phyloP scores from a whole-genome alignment of 2,888 invertebrate species.

The Drosophila atroscutellata region DNA sequence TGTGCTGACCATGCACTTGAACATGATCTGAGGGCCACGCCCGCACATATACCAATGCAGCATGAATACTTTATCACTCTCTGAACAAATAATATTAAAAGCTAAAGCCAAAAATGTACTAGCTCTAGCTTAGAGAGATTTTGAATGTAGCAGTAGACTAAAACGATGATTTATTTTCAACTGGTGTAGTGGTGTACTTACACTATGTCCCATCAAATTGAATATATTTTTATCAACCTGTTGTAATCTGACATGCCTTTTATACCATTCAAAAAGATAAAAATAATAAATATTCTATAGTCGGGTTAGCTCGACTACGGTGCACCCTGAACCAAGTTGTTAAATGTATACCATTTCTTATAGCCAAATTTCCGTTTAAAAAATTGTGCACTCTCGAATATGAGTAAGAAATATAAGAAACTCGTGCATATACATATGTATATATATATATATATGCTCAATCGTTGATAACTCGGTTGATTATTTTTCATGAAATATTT shows the following conservation, averaged over 20 bases:
- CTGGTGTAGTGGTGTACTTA: too few species aligned
- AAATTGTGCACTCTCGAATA: neutral
- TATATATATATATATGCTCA: too few species aligned
- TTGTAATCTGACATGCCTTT: conserved; percentile 7
- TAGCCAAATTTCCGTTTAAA: neutral
- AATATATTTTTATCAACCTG: conserved; percentile 7
- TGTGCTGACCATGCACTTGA: neutral
- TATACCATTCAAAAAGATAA: neutral
- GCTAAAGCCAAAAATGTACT: neutral
- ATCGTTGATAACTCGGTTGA: neutral
- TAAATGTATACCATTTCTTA: neutral
- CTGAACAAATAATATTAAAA: neutral
- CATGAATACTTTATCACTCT: neutral
- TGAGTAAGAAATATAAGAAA: too few species aligned
- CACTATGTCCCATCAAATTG: neutral
- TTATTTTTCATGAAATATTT: neutral
- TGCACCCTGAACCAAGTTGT: neutral
- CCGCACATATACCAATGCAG: neutral
- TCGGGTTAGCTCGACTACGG: neutral
- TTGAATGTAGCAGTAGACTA: neutral
- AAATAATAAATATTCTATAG: neutral
- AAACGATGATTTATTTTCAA: too few species aligned
- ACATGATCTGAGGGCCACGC: neutral
- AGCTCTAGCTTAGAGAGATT: neutral
- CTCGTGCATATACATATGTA: neutral